These are phyloP conservation scores for Rhopilema esculentum DNA, from an alignment of 30 jellyfish, hydroid and myxozoan genomes.

Conservation along the genomic window DNA sequence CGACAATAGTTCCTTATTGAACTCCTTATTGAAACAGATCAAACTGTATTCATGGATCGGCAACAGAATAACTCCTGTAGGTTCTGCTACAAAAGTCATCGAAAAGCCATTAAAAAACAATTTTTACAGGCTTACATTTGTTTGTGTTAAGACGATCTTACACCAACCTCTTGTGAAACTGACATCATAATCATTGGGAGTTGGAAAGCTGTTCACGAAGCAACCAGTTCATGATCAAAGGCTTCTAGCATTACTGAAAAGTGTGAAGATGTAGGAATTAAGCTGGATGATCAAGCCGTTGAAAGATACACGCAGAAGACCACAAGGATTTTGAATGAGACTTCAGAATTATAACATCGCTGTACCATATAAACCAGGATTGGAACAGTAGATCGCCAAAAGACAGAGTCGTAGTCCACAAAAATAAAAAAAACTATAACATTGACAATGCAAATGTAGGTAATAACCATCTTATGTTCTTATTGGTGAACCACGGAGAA, in stretches of 20 bases:
- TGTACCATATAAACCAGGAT: slow-evolving; percentile 67
- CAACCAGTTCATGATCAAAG: slow-evolving; percentile 47
- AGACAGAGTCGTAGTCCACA: slow-evolving; percentile 59
- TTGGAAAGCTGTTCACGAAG: slow-evolving; percentile 24
- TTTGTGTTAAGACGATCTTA: slow-evolving; percentile 50
- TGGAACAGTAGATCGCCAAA: slow-evolving; percentile 65
- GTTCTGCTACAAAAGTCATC: slow-evolving; percentile 31
- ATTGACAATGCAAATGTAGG: slow-evolving; percentile 26
- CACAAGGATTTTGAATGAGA: slow-evolving; percentile 41
- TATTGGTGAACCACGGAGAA: slow-evolving; percentile 65
- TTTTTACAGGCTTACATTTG: slow-evolving; percentile 45
- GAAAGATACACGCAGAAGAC: slow-evolving; percentile 31
- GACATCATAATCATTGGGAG: slow-evolving; percentile 38
- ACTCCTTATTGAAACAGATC: slow-evolving; percentile 31
- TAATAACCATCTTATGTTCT: slow-evolving; percentile 53
- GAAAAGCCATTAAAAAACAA: slow-evolving; percentile 35
- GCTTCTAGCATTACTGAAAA: slow-evolving; percentile 22
- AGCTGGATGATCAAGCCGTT: slow-evolving; percentile 63
- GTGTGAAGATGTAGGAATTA: slow-evolving; percentile 50
- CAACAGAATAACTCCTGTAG: slow-evolving; percentile 46
- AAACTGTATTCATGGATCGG: slow-evolving; percentile 49
- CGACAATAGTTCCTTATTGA: slow-evolving; percentile 50
- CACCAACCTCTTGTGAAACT: slow-evolving; percentile 48
- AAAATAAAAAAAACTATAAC: slow-evolving; percentile 46
- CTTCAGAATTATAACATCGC: slow-evolving; percentile 59